Percentiles rank a stretch among this genome's conserved stretches.
phyloP scores from a whole-genome alignment of 2,113 vertebrate species.

The Muscicapa adusta region DNA sequence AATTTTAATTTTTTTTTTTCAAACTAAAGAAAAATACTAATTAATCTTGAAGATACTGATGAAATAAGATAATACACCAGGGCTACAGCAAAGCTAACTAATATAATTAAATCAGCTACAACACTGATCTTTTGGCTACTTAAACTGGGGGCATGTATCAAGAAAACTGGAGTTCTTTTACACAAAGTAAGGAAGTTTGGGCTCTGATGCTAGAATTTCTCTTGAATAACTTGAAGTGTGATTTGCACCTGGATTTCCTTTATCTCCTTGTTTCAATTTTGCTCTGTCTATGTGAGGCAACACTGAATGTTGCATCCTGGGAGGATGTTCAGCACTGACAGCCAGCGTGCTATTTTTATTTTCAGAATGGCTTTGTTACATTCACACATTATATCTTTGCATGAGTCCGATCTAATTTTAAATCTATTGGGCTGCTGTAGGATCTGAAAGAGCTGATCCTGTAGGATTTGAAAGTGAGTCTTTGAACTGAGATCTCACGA shows the following conservation, averaged over 20 bases:
- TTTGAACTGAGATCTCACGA: conserved; percentile 57
- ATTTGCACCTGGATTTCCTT: not conserved
- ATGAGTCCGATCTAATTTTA: conserved; percentile 47
- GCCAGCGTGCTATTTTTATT: not conserved
- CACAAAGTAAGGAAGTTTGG: not conserved
- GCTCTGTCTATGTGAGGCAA: not conserved
- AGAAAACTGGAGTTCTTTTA: not conserved
- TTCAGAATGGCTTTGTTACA: conserved; percentile 1
- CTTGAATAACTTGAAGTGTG: not conserved
- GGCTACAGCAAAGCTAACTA: not conserved
- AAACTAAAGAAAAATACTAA: not conserved
- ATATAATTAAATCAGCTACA: not conserved
- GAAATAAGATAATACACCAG: not conserved
- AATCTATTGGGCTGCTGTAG: conserved; percentile 12
- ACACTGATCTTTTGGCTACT: not conserved
- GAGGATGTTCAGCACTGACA: not conserved
- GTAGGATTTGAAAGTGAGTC: conserved; percentile 34
- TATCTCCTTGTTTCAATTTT: not conserved
- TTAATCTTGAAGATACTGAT: not conserved
- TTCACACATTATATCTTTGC: not conserved
- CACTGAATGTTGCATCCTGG: not conserved
- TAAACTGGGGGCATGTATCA: not conserved
- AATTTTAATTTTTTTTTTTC: not conserved
- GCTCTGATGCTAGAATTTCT: not conserved
- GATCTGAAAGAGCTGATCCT: conserved; percentile 56